Base-by-base conservation (phyloP, 1,140 invertebrate species). In the Drosophila aff. region DNA sequence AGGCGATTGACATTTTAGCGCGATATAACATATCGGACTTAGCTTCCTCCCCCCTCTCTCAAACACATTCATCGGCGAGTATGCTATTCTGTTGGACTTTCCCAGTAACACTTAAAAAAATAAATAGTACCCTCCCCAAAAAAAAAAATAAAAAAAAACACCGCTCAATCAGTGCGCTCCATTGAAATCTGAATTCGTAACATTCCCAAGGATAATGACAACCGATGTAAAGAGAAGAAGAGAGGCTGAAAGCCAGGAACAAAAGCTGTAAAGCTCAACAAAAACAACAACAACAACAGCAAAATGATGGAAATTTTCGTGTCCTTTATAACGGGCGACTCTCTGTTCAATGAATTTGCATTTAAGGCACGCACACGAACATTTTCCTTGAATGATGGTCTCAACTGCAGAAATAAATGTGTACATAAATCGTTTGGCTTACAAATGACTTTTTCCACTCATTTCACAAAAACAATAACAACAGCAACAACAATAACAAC, bases 351-450 rank as follows among this genome's bases (percentile, higher is more conserved):
- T 91, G 82, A 90, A 82, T 85, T 87, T 90, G 82, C 89, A 91
- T 91, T 91, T 85, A 76, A 85, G 72, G 75, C 89, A 89, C 89
- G 79, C 81, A 82, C 81, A 81, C 76, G 59, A 79, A 84, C 73
- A 91, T 91, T 91, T 91, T 91, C 89, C 79, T 91, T 85, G 82
- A 91, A 91, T 91, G 89, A 91, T 91, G 90, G 86, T 91, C 81
- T 90, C 85, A 91, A 87, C 85, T 85, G 82, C 85, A 85, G 75
- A 84, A 82, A 85, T 82, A 84, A 89, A 85, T 76, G 77, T 82
- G 76, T 90, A 89, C 85, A 89, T 89, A 89, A 81, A 90, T 76
- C 84, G 87, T 84, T 89, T 89, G 81, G 84, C 81, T 81, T 84
- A 84, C 84, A 90, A 89, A 89, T 89, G 81, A 84, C 79, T 83